Base-by-base conservation (phyloP, 2,797 vertebrate species). In the Cephalopachus bancanus region DNA sequence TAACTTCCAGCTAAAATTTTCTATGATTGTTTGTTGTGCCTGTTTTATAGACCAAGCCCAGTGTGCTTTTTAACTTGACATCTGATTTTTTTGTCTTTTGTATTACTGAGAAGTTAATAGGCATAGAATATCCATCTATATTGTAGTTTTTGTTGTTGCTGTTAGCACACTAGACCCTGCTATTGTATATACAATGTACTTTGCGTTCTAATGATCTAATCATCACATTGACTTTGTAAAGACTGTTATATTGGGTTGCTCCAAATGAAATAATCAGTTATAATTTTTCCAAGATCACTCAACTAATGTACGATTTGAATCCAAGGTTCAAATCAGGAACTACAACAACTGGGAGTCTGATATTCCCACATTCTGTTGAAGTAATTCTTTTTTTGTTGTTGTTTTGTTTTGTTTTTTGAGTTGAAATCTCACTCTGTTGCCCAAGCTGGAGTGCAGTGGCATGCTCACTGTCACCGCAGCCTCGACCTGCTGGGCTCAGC, bases 241-340 rank as follows among this genome's bases (percentile, higher is more conserved):
- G 89, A 83, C 30, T 62, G 20, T 57, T 93, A 84, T 3, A 33
- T 28, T 24, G 12, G 15, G 4, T 53, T 86, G 14, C 64, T 81
- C 37, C 53, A 89, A 78, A 85, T 26, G 51, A 92, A 92, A 67
- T 78, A 51, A 20, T 75, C n/a, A 28, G 71, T 84, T 85, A 53
- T 30, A 10, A 60, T 76, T 76, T 44, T 37, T 10, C 28, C 19
- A 33, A 76, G 76, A 44, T 87, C 76, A 57, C 5, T 26, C 3
- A 1, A 17, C 26, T 85, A 33, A 69, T 76, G 30, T 65, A 67
- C 30, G 44, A 57, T 78, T 80, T 91, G 30, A 83, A 92, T 83
- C 88, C 72, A 92, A 72, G 30, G 37, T 88, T 92, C 86, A 90
- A 93, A 69, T 83, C 53, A 26, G 94, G 51, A 85, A 64, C 37